These are phyloP conservation scores for Alauda arvensis DNA, from an alignment of 2,797 vertebrate species.

Conservation along the genomic window DNA sequence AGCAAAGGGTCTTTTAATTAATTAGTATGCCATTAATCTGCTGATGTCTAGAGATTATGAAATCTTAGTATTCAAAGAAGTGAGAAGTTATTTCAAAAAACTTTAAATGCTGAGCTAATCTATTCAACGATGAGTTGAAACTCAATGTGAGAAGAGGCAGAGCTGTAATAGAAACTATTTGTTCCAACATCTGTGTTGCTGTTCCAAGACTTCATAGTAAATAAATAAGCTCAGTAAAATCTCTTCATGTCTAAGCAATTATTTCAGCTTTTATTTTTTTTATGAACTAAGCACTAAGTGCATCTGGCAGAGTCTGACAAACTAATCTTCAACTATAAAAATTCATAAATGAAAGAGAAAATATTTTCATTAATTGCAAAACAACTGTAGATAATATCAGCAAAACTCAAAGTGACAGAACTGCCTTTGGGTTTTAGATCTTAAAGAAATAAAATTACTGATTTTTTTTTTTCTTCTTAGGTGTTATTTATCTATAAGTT, in stretches of 20 bases:
- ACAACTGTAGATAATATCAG: background rate
- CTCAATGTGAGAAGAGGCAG: background rate
- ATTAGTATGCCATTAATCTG: background rate
- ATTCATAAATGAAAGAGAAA: background rate
- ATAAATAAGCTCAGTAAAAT: slow-evolving; percentile 25
- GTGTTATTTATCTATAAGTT: background rate
- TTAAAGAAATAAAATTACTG: background rate
- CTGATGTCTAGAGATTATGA: background rate
- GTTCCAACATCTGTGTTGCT: slow-evolving; percentile 40
- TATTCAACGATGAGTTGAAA: background rate
- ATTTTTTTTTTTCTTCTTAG: background rate
- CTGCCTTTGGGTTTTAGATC: background rate
- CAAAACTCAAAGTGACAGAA: background rate
- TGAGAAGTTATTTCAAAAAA: background rate
- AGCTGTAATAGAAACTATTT: background rate
- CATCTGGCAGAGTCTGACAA: background rate
- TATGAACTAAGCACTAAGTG: background rate
- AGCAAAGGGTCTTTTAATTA: background rate
- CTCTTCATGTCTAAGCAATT: background rate
- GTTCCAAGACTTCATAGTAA: slow-evolving; percentile 24
- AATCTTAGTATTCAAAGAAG: background rate
- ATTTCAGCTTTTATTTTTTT: background rate
- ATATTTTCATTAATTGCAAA: slow-evolving; percentile 13
- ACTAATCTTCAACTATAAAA: slow-evolving; percentile 14
- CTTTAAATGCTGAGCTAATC: slow-evolving; percentile 8